These are phyloP conservation scores for Syrphus vitripennis DNA, from an alignment of 2,888 invertebrate species.

Conservation along the genomic window DNA sequence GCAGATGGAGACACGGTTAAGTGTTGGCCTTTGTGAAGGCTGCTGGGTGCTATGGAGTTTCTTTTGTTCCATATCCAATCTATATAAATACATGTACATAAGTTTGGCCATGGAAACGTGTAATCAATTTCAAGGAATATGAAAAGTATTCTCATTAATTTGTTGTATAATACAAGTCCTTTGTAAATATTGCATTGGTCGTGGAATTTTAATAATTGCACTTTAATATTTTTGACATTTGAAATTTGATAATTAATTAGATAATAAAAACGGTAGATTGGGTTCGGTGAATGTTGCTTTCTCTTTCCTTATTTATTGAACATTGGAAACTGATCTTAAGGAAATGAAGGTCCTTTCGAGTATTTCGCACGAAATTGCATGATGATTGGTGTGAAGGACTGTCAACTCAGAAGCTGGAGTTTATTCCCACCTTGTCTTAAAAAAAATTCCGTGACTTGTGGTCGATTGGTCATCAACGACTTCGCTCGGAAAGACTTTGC, in stretches of 20 bases:
- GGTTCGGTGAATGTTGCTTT: neutral
- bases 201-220: neutral
- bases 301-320: too few species aligned
- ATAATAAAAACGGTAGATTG: neutral
- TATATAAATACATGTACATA: neutral
- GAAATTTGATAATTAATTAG: neutral
- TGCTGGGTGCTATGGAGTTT: neutral
- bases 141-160: neutral
- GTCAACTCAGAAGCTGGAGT: too few species aligned
- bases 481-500: too few species aligned
- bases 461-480: too few species aligned
- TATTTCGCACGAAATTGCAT: too few species aligned
- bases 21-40: slow-evolving; percentile 53
- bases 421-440: too few species aligned
- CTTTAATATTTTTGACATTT: neutral
- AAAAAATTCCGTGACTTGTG: too few species aligned
- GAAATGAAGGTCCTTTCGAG: too few species aligned
- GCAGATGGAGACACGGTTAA: slow-evolving; percentile 36
- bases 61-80: neutral
- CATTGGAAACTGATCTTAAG: too few species aligned
- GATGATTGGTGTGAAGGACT: too few species aligned
- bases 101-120: neutral
- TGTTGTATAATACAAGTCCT: neutral
- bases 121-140: slow-evolving; percentile 7
- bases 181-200: neutral